These are phyloP conservation scores for Pollachius pollachius DNA, from an alignment of 2,113 vertebrate genomes.

Conservation along the genomic window DNA sequence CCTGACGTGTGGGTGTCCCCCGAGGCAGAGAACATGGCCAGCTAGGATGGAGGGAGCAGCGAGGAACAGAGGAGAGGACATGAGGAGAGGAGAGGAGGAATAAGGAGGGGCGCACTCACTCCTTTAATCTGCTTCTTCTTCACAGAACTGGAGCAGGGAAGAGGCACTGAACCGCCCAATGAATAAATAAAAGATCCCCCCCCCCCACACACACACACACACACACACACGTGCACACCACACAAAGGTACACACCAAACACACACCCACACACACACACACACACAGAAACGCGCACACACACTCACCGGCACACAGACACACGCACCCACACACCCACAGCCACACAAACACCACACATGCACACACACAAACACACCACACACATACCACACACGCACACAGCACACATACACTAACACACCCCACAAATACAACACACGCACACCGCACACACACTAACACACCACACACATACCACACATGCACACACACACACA, in stretches of 20 bases:
- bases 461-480: too few species aligned
- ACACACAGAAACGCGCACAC: slow-evolving; percentile 14
- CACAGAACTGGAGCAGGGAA: slow-evolving; percentile 49
- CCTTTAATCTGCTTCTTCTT: slow-evolving; percentile 68
- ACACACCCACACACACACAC: too few species aligned
- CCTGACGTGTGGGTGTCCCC: slow-evolving; percentile 77
- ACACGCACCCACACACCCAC: too few species aligned
- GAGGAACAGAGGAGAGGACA: slow-evolving; percentile 8
- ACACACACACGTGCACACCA: too few species aligned
- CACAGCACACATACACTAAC: slow-evolving; percentile 5
- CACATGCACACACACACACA: too few species aligned
- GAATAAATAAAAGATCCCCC: slow-evolving; percentile 74
- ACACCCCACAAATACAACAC: slow-evolving; percentile 4
- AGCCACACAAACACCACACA: too few species aligned
- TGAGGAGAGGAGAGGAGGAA: slow-evolving; percentile 9
- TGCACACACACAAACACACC: neutral
- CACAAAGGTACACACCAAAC: too few species aligned
- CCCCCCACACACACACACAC: too few species aligned
- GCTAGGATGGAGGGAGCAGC: slow-evolving; percentile 35
- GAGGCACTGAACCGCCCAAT: slow-evolving; percentile 71
- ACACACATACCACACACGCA: too few species aligned
- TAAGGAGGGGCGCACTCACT: slow-evolving; percentile 35
- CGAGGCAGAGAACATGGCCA: slow-evolving; percentile 56
- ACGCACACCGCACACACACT: too few species aligned
- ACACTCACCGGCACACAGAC: too few species aligned